Evolutionary conservation across 2,113 vertebrate species (phyloP), one percentile per base, ranked within the genome.

Genomic region (Hepsetus odoe): DNA sequence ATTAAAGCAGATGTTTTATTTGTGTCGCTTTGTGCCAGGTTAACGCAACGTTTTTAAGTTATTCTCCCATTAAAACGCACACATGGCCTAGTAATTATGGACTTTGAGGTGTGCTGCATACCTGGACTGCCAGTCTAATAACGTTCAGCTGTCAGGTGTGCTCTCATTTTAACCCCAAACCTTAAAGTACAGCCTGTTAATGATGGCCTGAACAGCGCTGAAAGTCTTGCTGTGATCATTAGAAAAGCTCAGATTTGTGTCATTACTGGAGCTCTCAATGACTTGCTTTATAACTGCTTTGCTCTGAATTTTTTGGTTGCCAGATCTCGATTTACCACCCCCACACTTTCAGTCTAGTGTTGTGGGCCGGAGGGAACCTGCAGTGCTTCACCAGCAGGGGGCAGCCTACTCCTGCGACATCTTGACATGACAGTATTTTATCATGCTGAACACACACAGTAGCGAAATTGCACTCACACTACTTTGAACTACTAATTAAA

Each of bases 331-430:
- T 33, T 33, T 62, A 2, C 14, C 59, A 10, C 59, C 18, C 5
- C 1, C 20, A 26, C 35, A 38, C 35, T 64, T 11, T 3, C 9
- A 64, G 18, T 16, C 16, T 5, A 38, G 12, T 22, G 33, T 65
- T 72, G 16, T 20, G 0, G 30, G 18, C 28, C 40, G 24, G 40
- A 56, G 44, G 32, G 46, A 46, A 49, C 38, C 20, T 66, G 24
- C 61, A 24, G 12, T 24, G 42, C 0, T 68, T 82, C 0, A 32
- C 61, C 74, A 46, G 70, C 69, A 77, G 80, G 42, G 86, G 87
- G 70, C 22, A 64, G 44, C 5, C 26, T 8, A 49, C 22, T 42
- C 32, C 42, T 20, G 28, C 4, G 5, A 22, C 20, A 46, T 56
- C 35, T 46, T 11, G n/a, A n/a, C n/a, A n/a, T n/a, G n/a, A n/a